Conservation (phyloP, 1,140 invertebrate species). For the Proales similis region DNA sequence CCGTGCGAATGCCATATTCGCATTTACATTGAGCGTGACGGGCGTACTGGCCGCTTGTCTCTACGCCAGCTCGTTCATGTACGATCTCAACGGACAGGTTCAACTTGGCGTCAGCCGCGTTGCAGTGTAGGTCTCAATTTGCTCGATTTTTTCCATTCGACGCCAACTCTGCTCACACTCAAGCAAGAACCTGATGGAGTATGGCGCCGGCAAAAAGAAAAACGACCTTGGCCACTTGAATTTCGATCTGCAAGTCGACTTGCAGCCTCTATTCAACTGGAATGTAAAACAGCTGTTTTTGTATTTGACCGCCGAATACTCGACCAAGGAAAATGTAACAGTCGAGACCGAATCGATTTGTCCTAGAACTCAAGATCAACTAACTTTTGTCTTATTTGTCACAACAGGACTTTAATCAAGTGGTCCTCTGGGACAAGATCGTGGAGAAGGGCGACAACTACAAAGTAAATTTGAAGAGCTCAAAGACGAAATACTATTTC, state of each 20-base stretch:
- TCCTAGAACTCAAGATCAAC: not conserved
- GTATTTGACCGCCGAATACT: slow-evolving; percentile 91
- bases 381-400: slow-evolving; percentile 23
- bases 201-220: slow-evolving; percentile 80
- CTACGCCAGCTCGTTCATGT: slow-evolving; percentile 9
- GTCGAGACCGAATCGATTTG: not conserved
- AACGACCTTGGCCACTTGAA: slow-evolving; percentile 83
- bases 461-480: slow-evolving; percentile 78
- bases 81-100: slow-evolving; percentile 23
- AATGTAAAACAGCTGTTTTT: slow-evolving; percentile 97
- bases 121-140: slow-evolving; percentile 1
- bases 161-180: slow-evolving; percentile 39
- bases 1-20: slow-evolving; percentile 24
- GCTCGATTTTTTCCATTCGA: not conserved
- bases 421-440: slow-evolving; percentile 98
- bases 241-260: slow-evolving; percentile 54
- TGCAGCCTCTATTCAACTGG: slow-evolving; percentile 91
- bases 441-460: slow-evolving; percentile 85
- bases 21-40: slow-evolving; percentile 22
- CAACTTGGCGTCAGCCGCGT: slow-evolving; percentile 2
- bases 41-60: slow-evolving; percentile 6
- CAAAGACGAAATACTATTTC: slow-evolving; percentile 98
- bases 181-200: slow-evolving; percentile 86
- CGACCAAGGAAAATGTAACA: slow-evolving; percentile 72
- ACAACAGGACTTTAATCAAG: slow-evolving; percentile 60